A percentile compares a stretch with the other conserved stretches of the same genome.
These are phyloP conservation scores for Prosapia bicincta DNA, from an alignment of 2,888 invertebrate genomes.

Conservation along the genomic window DNA sequence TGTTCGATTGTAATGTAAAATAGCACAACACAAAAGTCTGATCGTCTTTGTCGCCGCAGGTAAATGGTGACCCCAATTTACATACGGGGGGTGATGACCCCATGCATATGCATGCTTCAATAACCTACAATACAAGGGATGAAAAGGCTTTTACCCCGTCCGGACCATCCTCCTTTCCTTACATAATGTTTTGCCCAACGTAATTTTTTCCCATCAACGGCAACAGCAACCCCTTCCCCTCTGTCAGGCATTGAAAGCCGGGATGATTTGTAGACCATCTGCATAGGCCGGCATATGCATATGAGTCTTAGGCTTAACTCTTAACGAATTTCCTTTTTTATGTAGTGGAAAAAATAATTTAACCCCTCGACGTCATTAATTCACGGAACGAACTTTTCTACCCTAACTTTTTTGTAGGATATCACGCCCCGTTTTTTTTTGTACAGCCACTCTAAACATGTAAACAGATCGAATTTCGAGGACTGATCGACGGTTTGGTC, in stretches of 20 bases:
- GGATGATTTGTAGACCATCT: constrained; percentile 23
- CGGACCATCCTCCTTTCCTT: constrained; percentile 17
- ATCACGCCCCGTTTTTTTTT: neutral
- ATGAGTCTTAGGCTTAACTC: constrained; percentile 17
- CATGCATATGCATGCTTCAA: constrained; percentile 22
- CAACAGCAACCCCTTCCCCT: constrained; percentile 20
- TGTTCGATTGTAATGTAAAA: constrained; percentile 21
- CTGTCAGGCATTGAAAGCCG: constrained; percentile 10
- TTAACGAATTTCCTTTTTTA: constrained; percentile 31
- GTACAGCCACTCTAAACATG: neutral
- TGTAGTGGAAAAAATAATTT: constrained; percentile 28
- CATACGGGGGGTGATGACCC: constrained; percentile 24
- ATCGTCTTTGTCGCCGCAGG: constrained; percentile 20
- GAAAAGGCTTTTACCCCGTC: constrained; percentile 19
- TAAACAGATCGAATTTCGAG: neutral
- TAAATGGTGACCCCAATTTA: neutral
- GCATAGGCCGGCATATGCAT: constrained; percentile 20
- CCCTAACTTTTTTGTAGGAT: neutral
- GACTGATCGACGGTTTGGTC: neutral
- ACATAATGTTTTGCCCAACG: constrained; percentile 20
- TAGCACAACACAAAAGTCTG: neutral
- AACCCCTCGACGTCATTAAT: constrained; percentile 9
- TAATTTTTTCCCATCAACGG: constrained; percentile 30
- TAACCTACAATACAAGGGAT: constrained; percentile 13
- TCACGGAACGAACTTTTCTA: constrained; percentile 8